phyloP scores from a whole-genome alignment of 2,113 vertebrate species.

The Ahaetulla prasina region DNA sequence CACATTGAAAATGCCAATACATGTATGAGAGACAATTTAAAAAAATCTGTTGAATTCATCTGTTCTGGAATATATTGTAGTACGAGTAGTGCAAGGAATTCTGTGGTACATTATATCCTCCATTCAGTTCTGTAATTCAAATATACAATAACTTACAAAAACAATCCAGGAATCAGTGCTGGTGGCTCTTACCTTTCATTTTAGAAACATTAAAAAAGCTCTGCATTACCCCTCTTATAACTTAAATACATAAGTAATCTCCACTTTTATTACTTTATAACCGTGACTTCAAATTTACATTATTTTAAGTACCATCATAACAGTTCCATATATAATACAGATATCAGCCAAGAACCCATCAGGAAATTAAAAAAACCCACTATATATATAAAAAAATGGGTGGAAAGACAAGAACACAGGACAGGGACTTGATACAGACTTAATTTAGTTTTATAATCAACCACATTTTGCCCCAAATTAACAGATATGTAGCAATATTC shows the following conservation, averaged over 20 bases:
- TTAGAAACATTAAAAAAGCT: slow-evolving; percentile 74
- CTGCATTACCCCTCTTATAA: slow-evolving; percentile 71
- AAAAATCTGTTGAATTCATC: slow-evolving; percentile 57
- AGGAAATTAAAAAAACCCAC: slow-evolving; percentile 70
- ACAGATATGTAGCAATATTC: slow-evolving; percentile 76
- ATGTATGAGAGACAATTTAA: slow-evolving; percentile 47
- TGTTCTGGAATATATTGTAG: slow-evolving; percentile 55
- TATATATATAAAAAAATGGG: slow-evolving; percentile 66
- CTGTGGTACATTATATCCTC: slow-evolving; percentile 43
- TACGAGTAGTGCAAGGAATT: slow-evolving; percentile 54
- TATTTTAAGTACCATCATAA: slow-evolving; percentile 84
- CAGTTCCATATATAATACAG: slow-evolving; percentile 91
- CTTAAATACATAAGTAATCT: slow-evolving; percentile 90
- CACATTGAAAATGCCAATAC: slow-evolving; percentile 37
- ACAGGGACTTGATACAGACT: slow-evolving; percentile 75
- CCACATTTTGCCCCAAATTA: slow-evolving; percentile 79
- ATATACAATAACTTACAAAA: slow-evolving; percentile 63
- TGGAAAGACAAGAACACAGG: slow-evolving; percentile 84
- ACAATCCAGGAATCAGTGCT: slow-evolving; percentile 76
- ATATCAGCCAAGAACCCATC: slow-evolving; percentile 80
- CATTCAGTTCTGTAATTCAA: slow-evolving; percentile 48
- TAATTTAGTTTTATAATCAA: slow-evolving; percentile 73
- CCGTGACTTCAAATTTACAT: slow-evolving; percentile 96
- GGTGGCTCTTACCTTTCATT: slow-evolving; percentile 76
- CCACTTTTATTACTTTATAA: slow-evolving; percentile 94